Base-by-base conservation (phyloP, 2,113 vertebrate species). In the Hoplias malabaricus region DNA sequence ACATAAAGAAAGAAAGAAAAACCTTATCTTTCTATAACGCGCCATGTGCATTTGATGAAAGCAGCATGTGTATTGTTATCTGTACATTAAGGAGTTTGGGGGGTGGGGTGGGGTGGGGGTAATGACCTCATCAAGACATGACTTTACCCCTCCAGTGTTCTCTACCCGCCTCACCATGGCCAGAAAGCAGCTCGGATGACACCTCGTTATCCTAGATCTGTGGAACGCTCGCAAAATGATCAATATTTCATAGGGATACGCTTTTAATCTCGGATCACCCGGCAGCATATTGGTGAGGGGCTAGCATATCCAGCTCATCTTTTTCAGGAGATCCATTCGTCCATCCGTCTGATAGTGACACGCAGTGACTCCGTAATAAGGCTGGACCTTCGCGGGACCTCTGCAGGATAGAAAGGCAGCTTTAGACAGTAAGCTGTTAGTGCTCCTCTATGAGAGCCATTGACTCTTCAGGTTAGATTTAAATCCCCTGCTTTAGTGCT, bases 151-250 rank as follows among this genome's bases (percentile, higher is more conserved):
- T 78, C 46, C 67, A 36, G 73, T 62, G 36, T 69, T 61, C 19
- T 69, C 38, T 33, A 25, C 33, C 23, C 7, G 36, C 19, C 61
- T 40, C 13, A 11, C 43, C 16, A 50, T 50, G 80, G 67, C 36
- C 76, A 36, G 68, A 72, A 56, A 74, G 56, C 50, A 59, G 71
- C 72, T 75, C 59, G 43, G 46, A 79, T 75, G 59, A 21, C 36
- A 38, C 27, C 69, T 73, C 62, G 79, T 75, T 81, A 72, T 78
- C 68, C 8, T 69, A 79, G 75, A 81, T 81, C 70, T 78, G 75
- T 75, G 70, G 36, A 79, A 29, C 68, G 71, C 69, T 79, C 50
- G 14, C 27, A 68, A 78, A 81, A 75, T 73, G 75, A 78, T 77
- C 74, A 63, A 72, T 80, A 74, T 57, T 74, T 77, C 70, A 66